These are phyloP conservation scores for Mus minutoides DNA, from an alignment of 2,797 vertebrate species.

Conservation along the genomic window DNA sequence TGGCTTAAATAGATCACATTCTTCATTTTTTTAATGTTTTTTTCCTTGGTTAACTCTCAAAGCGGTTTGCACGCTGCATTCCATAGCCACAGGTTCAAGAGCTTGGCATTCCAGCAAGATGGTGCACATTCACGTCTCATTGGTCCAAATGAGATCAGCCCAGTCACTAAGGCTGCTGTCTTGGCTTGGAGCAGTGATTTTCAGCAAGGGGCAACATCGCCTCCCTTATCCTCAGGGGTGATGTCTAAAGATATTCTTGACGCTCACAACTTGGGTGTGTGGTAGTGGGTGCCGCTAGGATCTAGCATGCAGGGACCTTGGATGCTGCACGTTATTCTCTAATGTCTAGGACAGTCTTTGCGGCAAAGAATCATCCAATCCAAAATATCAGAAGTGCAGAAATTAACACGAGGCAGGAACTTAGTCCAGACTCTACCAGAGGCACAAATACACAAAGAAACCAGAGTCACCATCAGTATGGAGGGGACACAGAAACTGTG, in stretches of 20 bases:
- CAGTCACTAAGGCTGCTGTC: neutral
- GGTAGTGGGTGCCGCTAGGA: neutral
- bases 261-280: neutral
- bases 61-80: neutral
- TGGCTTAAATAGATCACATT: neutral
- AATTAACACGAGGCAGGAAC: neutral
- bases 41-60: neutral
- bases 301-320: neutral
- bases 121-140: neutral
- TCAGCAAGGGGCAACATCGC: neutral
- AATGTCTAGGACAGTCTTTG: neutral
- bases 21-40: neutral
- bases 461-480: neutral
- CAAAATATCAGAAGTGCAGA: neutral
- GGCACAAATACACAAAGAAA: neutral
- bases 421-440: neutral
- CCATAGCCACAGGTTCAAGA: neutral
- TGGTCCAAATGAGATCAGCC: neutral
- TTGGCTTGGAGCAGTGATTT: neutral
- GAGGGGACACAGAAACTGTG: neutral
- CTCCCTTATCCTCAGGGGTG: neutral
- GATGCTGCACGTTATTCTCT: neutral
- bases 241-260: neutral
- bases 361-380: neutral
- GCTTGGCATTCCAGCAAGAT: neutral